Percentiles rank a stretch among this genome's conserved stretches.
These are phyloP conservation scores for Harpalus rufipes DNA, from an alignment of 2,888 invertebrate species.

Conservation along the genomic window DNA sequence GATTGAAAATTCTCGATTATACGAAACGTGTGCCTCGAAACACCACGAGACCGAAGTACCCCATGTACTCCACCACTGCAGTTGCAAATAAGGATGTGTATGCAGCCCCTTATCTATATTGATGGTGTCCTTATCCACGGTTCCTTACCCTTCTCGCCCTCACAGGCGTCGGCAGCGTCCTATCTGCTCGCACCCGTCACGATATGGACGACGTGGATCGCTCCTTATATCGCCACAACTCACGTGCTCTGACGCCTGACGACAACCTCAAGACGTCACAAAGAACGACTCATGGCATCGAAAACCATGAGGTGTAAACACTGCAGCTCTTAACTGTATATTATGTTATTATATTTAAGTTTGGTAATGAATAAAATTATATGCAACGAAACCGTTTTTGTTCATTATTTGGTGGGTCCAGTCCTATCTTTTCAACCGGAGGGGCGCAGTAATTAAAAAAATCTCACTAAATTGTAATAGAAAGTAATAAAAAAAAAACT, in stretches of 20 bases:
- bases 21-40: too few species aligned
- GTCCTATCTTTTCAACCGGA: too few species aligned
- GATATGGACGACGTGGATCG: slow-evolving; percentile 23
- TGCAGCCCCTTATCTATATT: slow-evolving; percentile 63
- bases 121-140: slow-evolving; percentile 58
- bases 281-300: background rate
- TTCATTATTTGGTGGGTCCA: too few species aligned
- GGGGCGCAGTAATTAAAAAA: too few species aligned
- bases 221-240: slow-evolving; percentile 54
- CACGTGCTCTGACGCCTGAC: slow-evolving; percentile 29
- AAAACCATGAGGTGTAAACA: background rate
- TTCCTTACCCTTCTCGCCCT: background rate
- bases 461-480: too few species aligned
- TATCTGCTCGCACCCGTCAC: slow-evolving; percentile 9
- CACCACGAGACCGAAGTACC: background rate
- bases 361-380: too few species aligned
- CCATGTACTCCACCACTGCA: slow-evolving; percentile 5
- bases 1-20: too few species aligned
- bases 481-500: too few species aligned
- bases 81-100: slow-evolving; percentile 51
- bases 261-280: slow-evolving; percentile 6
- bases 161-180: background rate
- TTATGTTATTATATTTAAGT: too few species aligned
- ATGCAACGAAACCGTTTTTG: too few species aligned
- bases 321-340: background rate